Conservation (phyloP, 2,797 vertebrate species). For the Enteromius afrohamiltoni region DNA sequence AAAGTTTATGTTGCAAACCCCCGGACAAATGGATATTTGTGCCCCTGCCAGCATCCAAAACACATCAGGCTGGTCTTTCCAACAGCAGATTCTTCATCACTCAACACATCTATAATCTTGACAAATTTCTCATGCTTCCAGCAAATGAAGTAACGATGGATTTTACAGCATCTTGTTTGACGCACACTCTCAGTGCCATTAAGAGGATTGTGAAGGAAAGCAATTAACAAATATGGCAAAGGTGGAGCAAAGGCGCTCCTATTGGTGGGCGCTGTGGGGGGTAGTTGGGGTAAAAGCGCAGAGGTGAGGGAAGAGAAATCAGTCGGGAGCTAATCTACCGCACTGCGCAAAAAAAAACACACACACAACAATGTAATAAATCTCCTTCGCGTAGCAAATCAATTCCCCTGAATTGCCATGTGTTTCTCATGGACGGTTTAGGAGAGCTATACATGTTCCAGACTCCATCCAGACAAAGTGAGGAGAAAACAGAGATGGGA, state of each 20-base stretch:
- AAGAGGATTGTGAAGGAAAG: constrained; percentile 56
- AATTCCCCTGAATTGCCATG: constrained; percentile 62
- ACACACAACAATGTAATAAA: constrained; percentile 61
- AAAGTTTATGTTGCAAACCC: background rate
- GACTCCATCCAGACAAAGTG: constrained; percentile 5
- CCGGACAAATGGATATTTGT: background rate
- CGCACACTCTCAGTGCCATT: constrained; percentile 35
- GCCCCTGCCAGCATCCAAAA: constrained; percentile 7
- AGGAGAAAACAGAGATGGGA: constrained; percentile 1
- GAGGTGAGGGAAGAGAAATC: constrained; percentile 67
- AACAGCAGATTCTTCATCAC: constrained; percentile 25
- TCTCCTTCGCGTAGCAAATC: constrained; percentile 67
- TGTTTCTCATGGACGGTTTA: constrained; percentile 56
- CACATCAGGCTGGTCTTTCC: constrained; percentile 24
- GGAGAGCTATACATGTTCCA: constrained; percentile 25
- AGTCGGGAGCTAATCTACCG: constrained; percentile 73
- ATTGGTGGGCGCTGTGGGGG: constrained; percentile 53
- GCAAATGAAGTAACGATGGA: constrained; percentile 34
- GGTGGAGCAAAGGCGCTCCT: background rate
- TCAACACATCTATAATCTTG: constrained; percentile 17
- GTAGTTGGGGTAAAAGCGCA: constrained; percentile 64
- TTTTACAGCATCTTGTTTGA: constrained; percentile 43
- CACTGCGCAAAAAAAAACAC: constrained; percentile 73
- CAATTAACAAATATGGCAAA: constrained; percentile 65
- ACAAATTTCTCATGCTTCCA: constrained; percentile 17